A percentile compares a stretch with the other conserved stretches of the same genome.
Conservation (phyloP, 2,888 invertebrate species). For the Hydraecia micacea region DNA sequence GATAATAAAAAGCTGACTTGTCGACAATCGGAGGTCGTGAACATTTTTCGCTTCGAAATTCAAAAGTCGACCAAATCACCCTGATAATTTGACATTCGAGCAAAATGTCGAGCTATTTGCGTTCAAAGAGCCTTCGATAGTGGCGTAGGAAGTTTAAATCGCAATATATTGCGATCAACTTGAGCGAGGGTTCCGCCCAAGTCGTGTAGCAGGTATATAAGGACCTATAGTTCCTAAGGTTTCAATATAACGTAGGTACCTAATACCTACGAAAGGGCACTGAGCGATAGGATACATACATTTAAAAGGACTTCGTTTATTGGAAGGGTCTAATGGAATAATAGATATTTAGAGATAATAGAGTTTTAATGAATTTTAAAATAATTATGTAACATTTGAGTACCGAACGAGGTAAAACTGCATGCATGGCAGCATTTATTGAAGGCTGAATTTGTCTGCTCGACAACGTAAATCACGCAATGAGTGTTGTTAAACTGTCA, state of each 20-base stretch:
- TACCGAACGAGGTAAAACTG: neutral
- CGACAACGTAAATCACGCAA: neutral
- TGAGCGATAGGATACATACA: constrained; percentile 38
- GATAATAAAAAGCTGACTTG: neutral
- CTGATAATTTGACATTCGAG: constrained; percentile 34
- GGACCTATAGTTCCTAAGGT: constrained; percentile 54
- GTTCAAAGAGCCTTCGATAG: constrained; percentile 56
- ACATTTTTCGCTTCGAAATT: constrained; percentile 18
- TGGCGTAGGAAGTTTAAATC: constrained; percentile 63
- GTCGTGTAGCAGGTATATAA: constrained; percentile 64
- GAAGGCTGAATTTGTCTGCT: neutral
- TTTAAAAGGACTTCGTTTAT: constrained; percentile 47
- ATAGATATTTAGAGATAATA: constrained; percentile 28
- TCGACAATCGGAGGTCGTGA: neutral
- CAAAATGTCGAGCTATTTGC: constrained; percentile 45
- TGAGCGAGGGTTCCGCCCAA: constrained; percentile 67
- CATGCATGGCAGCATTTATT: neutral
- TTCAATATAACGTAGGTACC: constrained; percentile 47
- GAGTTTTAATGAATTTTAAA: neutral
- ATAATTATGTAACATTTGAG: neutral
- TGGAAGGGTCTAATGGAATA: constrained; percentile 31
- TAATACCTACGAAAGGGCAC: constrained; percentile 27
- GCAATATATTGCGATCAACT: constrained; percentile 70
- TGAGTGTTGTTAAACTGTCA: neutral
- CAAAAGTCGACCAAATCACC: constrained; percentile 2